Evolutionary conservation across 30 jellyfish, hydroid and myxozoan species (phyloP), one percentile per base, ranked within the genome.

Genomic region (Hydractinia symbiolongicarpus): DNA sequence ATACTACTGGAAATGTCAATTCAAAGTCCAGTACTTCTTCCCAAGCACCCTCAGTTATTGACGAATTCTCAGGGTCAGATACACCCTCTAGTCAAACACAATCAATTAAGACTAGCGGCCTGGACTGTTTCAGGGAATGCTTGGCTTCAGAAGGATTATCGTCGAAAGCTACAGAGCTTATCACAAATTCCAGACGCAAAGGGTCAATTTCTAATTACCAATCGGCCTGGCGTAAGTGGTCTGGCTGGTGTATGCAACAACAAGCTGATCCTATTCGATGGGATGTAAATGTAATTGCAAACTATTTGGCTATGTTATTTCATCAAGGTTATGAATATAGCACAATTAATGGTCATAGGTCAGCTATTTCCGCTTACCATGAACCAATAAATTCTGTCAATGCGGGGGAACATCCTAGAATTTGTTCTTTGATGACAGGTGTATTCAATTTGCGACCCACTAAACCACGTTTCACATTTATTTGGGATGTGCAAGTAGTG

Each of bases 201-300:
- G 79, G 80, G 21, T n/a, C 86, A 61, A 52, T 55, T n/a, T 77
- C 80, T 77, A 50, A 61, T 77, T 77, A 77, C 86, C 61, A 77
- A 77, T 77, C 86, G 86, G 75, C 86, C 86, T 77, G 86, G 86
- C 68, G 86, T 16, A 77, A 77, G 86, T 77, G 86, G 66, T 56
- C 83, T 81, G 19, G 86, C 86, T 77, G 86, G 86, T 77, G 86
- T 77, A 16, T 53, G 55, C 55, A 55, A 77, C 50, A 61, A 77
- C 81, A 77, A 55, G 86, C 58, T 77, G 81, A 67, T 81, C 88
- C 88, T 20, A 67, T 66, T 68, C 72, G 77, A 53, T 81, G 84
- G 57, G 15, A 66, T 77, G 9, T 77, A 77, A 77, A 57, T 53
- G 15, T 20, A 52, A 77, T 77, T 55, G 55, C 58, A 61, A 77